Conservation (phyloP, 2,113 vertebrate species). For the Anhinga rufa region DNA sequence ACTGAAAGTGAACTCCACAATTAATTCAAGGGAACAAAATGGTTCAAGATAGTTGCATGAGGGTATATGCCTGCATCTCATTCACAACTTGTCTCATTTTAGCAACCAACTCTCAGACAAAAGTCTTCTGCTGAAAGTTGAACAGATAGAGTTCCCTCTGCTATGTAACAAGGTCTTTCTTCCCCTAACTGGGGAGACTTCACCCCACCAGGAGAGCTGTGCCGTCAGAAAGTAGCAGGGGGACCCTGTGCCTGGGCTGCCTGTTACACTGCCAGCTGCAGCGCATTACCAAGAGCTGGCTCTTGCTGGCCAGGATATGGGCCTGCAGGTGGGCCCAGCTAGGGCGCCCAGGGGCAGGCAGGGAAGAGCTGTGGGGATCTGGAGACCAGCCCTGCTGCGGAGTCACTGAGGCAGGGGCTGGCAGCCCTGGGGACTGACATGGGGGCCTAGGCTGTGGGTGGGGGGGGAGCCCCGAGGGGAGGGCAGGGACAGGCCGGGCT, state of each 20-base stretch:
- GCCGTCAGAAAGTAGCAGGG: neutral
- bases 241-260: neutral
- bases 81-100: neutral
- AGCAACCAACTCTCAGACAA: neutral
- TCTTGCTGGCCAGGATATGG: too few relatives aligned
- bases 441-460: rapidly evolving
- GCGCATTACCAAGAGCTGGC: neutral
- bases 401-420: neutral
- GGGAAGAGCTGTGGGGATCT: neutral
- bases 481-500: neutral
- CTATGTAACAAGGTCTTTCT: neutral
- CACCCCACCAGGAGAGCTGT: neutral
- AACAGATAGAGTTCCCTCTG: neutral
- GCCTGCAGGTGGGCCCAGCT: neutral
- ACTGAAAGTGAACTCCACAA: neutral
- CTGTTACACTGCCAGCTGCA: neutral
- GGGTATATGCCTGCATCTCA: neutral
- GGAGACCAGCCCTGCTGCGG: neutral
- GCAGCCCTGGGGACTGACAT: too few relatives aligned
- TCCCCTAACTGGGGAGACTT: neutral
- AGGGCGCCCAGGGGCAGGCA: neutral
- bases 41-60: neutral
- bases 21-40: neutral
- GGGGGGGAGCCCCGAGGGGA: rapidly evolving
- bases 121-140: neutral